phyloP scores from a whole-genome alignment of 92 coral and sea anemone species.

The Epizoanthus rinbou region DNA sequence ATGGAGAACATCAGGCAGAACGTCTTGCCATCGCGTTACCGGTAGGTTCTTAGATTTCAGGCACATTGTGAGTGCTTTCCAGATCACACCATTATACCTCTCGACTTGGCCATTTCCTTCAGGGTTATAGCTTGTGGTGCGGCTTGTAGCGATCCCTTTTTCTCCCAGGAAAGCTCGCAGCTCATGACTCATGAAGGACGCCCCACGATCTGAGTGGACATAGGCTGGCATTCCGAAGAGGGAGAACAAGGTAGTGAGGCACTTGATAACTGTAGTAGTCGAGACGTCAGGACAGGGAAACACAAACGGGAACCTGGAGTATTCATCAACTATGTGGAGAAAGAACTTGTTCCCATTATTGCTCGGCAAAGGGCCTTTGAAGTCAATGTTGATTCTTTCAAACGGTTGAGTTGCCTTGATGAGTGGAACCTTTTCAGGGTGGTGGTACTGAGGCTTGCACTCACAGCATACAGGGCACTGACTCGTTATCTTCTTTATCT shows the following conservation, averaged over 20 bases:
- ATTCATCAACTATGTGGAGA: slow-evolving; percentile 39
- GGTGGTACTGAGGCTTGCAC: slow-evolving; percentile 52
- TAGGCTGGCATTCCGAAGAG: slow-evolving; percentile 63
- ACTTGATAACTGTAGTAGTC: slow-evolving; percentile 56
- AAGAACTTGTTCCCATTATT: slow-evolving; percentile 38
- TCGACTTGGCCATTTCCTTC: slow-evolving; percentile 67
- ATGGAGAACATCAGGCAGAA: slow-evolving; percentile 65
- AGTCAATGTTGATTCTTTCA: slow-evolving; percentile 49
- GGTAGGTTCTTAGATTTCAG: slow-evolving; percentile 65
- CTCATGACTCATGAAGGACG: slow-evolving; percentile 55
- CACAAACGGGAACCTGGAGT: slow-evolving; percentile 51
- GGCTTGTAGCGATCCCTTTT: slow-evolving; percentile 57
- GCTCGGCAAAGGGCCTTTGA: slow-evolving; percentile 61
- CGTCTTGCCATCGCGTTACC: slow-evolving; percentile 57
- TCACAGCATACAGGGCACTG: slow-evolving; percentile 58
- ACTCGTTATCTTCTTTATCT: slow-evolving; percentile 47
- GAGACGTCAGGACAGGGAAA: slow-evolving; percentile 57
- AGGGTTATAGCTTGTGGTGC: slow-evolving; percentile 63
- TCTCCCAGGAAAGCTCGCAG: slow-evolving; percentile 42
- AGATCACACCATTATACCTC: slow-evolving; percentile 57
- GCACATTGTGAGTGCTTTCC: slow-evolving; percentile 56
- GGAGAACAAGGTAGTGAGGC: slow-evolving; percentile 51
- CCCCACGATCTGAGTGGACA: slow-evolving; percentile 60
- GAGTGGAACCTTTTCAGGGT: slow-evolving; percentile 11
- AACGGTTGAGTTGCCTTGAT: slow-evolving; percentile 41